Evolutionary conservation across 2,888 invertebrate species (phyloP), one percentile per base, ranked within the genome.

Genomic region (Drosophila diplacantha): DNA sequence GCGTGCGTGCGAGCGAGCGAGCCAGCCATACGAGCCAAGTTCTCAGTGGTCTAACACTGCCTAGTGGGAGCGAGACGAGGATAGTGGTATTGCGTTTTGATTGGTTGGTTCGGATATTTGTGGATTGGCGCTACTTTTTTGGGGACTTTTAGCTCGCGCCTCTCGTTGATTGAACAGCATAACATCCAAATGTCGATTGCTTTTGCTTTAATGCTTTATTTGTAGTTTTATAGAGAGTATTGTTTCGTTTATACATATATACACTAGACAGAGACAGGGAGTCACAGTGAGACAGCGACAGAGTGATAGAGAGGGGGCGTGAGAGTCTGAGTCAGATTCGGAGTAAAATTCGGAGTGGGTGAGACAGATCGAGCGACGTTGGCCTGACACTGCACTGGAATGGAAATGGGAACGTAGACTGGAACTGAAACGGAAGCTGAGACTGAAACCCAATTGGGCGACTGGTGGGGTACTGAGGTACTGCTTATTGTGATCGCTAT

Each of bases 161-260:
- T 55, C 54, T 55, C 31, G 64, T 76, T 76, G 75, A 69, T 80
- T 83, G 86, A 87, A 86, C 87, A 87, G 85, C 87, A 87, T 87
- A 87, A 87, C 87, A 87, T 87, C 86, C 84, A 87, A 85, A 86
- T 85, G 84, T 85, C 85, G 86, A 86, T 86, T 85, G 84, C 79
- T 65, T 64, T 67, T 63, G 43, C 62, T 52, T 71, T 70, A 60
- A 55, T 64, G 59, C 62, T 54, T 38, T 63, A 72, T 69, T 69
- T 64, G 58, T 53, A 37, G 43, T 60, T 71, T 71, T 71, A 52
- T 56, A 49, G 34, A 60, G 38, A 62, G 62, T 68, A 63, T 54
- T 68, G 50, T 58, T 74, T 74, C 46, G 47, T 57, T 53, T 70
- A 50, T 67, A 60, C 54, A 64, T 55, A 50, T 55, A 43, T 55